Evolutionary conservation across 1,140 invertebrate species (phyloP).

Genomic region (Conus betulinus): DNA sequence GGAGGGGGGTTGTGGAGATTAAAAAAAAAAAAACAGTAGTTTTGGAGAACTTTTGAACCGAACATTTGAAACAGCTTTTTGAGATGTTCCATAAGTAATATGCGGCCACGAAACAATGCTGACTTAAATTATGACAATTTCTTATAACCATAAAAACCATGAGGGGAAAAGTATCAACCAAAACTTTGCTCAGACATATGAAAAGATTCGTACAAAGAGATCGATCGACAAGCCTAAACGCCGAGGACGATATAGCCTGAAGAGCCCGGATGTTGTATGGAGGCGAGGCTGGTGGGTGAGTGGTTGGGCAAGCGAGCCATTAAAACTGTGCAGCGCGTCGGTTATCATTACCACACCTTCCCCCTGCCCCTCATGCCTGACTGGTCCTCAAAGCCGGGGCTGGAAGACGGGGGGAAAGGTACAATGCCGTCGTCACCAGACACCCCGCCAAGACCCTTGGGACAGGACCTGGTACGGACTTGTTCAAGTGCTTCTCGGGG

Average conservation of each 20-base stretch:
- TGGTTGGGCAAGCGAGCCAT: constrained; percentile 5
- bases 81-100: no score
- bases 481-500: constrained; percentile 3
- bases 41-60: no score
- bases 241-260: neutral
- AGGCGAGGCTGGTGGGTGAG: neutral
- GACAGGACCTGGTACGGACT: constrained; percentile 20
- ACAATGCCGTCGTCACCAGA: constrained; percentile 20
- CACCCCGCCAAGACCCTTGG: neutral
- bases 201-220: no score
- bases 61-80: no score
- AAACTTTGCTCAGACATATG: no score
- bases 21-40: no score
- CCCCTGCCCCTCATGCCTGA: neutral
- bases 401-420: neutral
- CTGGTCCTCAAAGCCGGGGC: neutral
- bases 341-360: neutral
- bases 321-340: neutral
- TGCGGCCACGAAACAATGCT: no score
- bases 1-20: no score
- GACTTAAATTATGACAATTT: no score
- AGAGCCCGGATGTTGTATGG: neutral
- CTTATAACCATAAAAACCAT: no score
- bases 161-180: no score
- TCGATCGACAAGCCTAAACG: no score